phyloP scores from a whole-genome alignment of 2,888 invertebrate genomes.

The Drosophila prostipennis region DNA sequence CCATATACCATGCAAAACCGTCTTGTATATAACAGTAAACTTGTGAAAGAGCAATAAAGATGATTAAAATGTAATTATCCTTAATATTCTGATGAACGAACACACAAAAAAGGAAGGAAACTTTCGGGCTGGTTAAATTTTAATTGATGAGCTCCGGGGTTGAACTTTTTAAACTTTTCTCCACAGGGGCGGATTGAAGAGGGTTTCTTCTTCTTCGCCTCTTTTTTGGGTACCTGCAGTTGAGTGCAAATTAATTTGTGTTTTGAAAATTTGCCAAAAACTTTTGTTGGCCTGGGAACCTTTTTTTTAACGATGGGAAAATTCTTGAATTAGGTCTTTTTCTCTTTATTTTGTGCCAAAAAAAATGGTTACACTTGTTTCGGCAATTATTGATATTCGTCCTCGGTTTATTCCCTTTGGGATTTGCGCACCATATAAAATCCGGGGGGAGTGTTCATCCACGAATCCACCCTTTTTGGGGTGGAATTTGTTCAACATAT shows the following conservation, averaged over 20 bases:
- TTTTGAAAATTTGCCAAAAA: constrained; percentile 72
- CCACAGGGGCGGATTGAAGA: constrained; percentile 3
- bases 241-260: constrained; percentile 76
- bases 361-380: constrained; percentile 61
- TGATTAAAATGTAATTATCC: constrained; percentile 82
- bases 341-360: constrained; percentile 35
- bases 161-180: constrained; percentile 74
- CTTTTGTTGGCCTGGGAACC: constrained; percentile 36
- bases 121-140: constrained; percentile 55
- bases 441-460: constrained; percentile 6
- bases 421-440: constrained; percentile 42
- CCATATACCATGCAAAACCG: constrained; percentile 58
- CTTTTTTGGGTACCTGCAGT: constrained; percentile 40
- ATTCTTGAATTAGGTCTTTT: constrained; percentile 56
- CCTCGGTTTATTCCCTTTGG: constrained; percentile 40
- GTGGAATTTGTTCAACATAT: constrained; percentile 41
- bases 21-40: constrained; percentile 70
- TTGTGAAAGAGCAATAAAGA: constrained; percentile 81
- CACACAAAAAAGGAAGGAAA: constrained; percentile 18
- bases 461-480: constrained; percentile 9
- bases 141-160: constrained; percentile 73
- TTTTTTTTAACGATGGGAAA: constrained; percentile 58
- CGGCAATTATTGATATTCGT: constrained; percentile 68
- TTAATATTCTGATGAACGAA: constrained; percentile 66
- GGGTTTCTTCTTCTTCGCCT: background rate